Evolutionary conservation across 2,797 vertebrate genomes (phyloP).

Genomic region (Lepilemur ruficaudatus): DNA sequence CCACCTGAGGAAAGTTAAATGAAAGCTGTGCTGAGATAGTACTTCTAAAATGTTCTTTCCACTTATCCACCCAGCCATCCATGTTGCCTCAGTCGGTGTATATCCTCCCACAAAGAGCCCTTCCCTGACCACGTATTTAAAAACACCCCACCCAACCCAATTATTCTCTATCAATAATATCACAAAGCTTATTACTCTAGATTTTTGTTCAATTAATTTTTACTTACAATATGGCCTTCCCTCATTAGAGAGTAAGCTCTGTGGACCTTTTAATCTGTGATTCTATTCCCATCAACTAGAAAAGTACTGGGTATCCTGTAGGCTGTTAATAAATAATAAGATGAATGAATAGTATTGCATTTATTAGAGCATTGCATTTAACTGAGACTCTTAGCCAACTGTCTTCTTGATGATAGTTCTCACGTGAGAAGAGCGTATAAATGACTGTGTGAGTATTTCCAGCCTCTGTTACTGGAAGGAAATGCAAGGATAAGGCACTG

Average conservation of each 20-base stretch:
- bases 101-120: background rate
- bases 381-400: background rate
- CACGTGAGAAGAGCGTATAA: background rate
- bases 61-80: background rate
- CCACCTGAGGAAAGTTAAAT: background rate
- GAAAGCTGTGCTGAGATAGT: fast-evolving
- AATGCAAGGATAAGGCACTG: background rate
- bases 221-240: background rate
- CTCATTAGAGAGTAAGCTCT: background rate
- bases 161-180: background rate
- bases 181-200: background rate
- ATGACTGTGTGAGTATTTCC: background rate
- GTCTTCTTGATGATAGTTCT: background rate
- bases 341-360: background rate
- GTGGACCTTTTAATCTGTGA: background rate
- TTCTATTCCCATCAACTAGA: background rate
- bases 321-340: background rate
- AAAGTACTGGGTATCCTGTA: background rate
- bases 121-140: background rate
- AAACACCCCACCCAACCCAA: background rate
- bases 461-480: background rate
- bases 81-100: background rate
- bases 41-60: background rate
- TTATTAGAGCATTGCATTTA: slow-evolving; percentile 9
- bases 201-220: background rate